These are phyloP conservation scores for Rhadina sibilatrix DNA, from an alignment of 2,113 vertebrate species.

Conservation along the genomic window DNA sequence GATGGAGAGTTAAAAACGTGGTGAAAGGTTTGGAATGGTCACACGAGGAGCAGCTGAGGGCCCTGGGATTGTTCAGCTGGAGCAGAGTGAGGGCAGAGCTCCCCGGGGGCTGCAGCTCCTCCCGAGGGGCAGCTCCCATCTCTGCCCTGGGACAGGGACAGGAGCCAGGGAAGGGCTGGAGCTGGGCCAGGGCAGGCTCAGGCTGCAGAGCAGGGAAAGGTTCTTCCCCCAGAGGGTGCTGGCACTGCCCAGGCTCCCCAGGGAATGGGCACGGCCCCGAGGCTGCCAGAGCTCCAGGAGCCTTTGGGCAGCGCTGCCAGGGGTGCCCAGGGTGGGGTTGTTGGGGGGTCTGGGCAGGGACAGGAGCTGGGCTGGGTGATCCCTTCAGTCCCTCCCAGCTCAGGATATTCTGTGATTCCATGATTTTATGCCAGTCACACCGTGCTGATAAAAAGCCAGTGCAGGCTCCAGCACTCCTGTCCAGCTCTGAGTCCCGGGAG, in stretches of 20 bases:
- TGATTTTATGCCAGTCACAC: background rate
- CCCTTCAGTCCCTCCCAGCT: background rate
- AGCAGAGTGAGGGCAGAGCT: background rate
- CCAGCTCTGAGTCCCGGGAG: background rate
- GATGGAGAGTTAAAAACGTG: background rate
- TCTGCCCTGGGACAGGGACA: too few species aligned
- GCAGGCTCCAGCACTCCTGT: background rate
- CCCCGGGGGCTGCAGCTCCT: background rate
- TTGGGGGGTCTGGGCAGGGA: background rate
- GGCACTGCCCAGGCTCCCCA: background rate
- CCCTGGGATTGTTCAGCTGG: background rate
- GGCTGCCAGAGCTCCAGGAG: background rate
- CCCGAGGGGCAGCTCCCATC: background rate
- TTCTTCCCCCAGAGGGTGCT: background rate
- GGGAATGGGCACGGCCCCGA: background rate
- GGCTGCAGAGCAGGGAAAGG: too few species aligned
- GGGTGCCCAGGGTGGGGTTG: background rate
- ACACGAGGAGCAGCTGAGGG: background rate
- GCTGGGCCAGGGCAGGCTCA: too few species aligned
- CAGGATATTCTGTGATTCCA: background rate
- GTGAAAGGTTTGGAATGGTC: background rate
- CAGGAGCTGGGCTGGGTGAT: accelerated
- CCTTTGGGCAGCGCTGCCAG: background rate
- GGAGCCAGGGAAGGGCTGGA: too few species aligned
- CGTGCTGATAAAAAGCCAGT: accelerated